phyloP scores from a whole-genome alignment of 1,140 invertebrate species.

The Mylabris phalerata region DNA sequence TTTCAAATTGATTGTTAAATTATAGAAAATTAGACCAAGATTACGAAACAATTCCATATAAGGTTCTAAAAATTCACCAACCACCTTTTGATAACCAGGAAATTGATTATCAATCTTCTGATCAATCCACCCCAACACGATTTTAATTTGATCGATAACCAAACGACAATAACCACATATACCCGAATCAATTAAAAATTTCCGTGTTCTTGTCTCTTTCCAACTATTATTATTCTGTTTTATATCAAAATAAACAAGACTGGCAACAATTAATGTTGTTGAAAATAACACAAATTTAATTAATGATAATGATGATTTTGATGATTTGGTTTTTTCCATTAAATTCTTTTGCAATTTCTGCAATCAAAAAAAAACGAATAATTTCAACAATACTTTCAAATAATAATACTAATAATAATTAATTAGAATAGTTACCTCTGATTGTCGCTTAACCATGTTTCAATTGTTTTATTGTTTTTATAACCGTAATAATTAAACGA shows the following conservation, averaged over 20 bases:
- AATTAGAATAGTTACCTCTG: too few species aligned
- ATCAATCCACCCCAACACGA: constrained; percentile 45
- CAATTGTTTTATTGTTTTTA: too few species aligned
- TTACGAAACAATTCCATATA: constrained; percentile 55
- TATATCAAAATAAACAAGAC: constrained; percentile 26
- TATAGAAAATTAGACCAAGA: constrained; percentile 47
- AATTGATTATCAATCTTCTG: constrained; percentile 50
- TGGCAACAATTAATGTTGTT: constrained; percentile 13
- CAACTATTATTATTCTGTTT: constrained; percentile 26
- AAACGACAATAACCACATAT: constrained; percentile 52
- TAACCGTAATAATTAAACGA: too few species aligned
- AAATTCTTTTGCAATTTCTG: constrained; percentile 31
- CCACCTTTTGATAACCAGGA: constrained; percentile 55
- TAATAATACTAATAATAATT: too few species aligned
- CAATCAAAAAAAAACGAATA: constrained; percentile 12
- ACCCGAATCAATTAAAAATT: constrained; percentile 54
- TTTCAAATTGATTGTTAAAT: constrained; percentile 49
- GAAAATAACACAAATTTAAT: constrained; percentile 21
- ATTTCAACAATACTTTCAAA: too few species aligned
- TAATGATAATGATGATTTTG: constrained; percentile 18
- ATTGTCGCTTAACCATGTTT: too few species aligned
- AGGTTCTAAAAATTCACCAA: constrained; percentile 49
- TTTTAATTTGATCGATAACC: constrained; percentile 45
- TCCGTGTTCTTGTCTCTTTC: constrained; percentile 50
- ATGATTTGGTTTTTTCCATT: constrained; percentile 25